Percentiles rank a stretch among this genome's conserved stretches.
Evolutionary conservation across 2,888 invertebrate genomes (phyloP).

Genomic region (Drosophila gaucha): DNA sequence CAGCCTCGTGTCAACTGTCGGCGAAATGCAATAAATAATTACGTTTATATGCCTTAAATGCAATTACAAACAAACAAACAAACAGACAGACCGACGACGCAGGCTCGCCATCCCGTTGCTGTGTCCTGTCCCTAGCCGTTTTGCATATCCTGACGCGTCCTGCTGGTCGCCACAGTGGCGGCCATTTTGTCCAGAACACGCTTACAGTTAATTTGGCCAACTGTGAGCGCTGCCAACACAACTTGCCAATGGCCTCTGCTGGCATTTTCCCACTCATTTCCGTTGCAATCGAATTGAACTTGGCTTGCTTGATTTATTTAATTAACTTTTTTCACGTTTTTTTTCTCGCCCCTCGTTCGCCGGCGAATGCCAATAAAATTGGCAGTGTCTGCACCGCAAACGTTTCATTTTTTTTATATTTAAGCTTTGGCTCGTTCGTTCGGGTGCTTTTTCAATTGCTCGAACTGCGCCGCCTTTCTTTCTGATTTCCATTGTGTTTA

Average conservation of each 20-base stretch:
- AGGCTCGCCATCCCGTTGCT: background rate
- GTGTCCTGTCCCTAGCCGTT: conserved; percentile 15
- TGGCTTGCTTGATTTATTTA: conserved; percentile 78
- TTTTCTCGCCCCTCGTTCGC: background rate
- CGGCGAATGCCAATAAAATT: conserved; percentile 50
- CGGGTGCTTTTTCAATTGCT: conserved; percentile 22
- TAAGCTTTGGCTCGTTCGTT: conserved; percentile 27
- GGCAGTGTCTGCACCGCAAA: conserved; percentile 38
- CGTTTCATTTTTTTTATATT: conserved; percentile 14
- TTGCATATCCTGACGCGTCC: conserved; percentile 51
- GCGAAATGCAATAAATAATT: conserved; percentile 77
- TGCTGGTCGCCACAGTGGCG: conserved; percentile 34
- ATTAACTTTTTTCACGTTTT: conserved; percentile 57
- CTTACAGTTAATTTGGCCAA: conserved; percentile 73
- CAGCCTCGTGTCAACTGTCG: conserved; percentile 51
- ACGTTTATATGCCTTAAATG: conserved; percentile 75
- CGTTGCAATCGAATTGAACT: conserved; percentile 79
- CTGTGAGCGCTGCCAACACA: conserved; percentile 28
- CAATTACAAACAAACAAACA: conserved; percentile 71
- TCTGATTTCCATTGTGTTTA: conserved; percentile 57
- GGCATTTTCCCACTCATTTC: conserved; percentile 77
- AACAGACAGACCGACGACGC: conserved; percentile 29
- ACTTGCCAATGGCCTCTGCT: conserved; percentile 16
- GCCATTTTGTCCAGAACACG: conserved; percentile 35
- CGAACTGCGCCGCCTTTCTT: conserved; percentile 31